phyloP scores from a whole-genome alignment of 2,797 vertebrate species.

The Dendrocincla fuliginosa region DNA sequence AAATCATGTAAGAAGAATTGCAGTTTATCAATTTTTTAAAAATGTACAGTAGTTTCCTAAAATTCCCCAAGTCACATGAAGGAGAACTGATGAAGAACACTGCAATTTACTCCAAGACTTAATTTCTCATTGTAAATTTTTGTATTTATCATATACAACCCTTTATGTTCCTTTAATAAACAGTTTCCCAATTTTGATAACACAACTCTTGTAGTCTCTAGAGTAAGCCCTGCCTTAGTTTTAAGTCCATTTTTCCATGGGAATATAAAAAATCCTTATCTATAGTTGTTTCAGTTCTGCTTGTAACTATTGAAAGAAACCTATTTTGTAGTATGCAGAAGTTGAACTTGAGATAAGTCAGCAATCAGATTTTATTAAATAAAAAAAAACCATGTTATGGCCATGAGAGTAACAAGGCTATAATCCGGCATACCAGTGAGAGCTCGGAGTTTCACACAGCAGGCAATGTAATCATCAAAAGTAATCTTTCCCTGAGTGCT shows the following conservation, averaged over 20 bases:
- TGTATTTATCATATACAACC: neutral
- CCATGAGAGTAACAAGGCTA: neutral
- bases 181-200: neutral
- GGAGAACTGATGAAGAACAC: neutral
- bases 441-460: slow-evolving; percentile 87
- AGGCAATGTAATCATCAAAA: slow-evolving; percentile 94
- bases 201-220: neutral
- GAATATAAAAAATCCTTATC: neutral
- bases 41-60: neutral
- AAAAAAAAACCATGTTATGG: neutral
- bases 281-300: neutral
- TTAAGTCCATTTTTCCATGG: neutral
- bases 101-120: neutral
- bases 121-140: neutral
- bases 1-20: neutral
- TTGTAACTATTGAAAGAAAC: neutral
- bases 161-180: neutral
- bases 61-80: neutral
- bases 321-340: neutral
- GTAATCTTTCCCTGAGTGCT: slow-evolving; percentile 84
- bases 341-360: neutral
- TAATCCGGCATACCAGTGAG: slow-evolving; percentile 85
- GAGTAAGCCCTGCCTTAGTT: neutral
- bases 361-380: neutral
- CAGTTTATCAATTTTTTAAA: rapidly evolving